Conservation (phyloP, 1,140 invertebrate genomes). For the Magallana angulata region DNA sequence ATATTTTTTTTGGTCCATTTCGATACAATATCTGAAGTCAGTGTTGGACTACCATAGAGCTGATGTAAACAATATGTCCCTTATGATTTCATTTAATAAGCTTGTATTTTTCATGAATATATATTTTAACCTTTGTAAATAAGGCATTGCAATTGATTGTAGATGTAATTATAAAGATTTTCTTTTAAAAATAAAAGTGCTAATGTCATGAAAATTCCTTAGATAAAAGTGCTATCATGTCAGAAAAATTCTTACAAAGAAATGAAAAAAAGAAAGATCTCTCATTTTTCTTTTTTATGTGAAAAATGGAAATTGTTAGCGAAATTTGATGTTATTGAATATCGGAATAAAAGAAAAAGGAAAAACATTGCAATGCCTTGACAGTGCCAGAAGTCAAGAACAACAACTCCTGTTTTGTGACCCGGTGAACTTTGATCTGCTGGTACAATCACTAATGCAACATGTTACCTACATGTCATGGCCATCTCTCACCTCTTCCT, state of each 20-base stretch:
- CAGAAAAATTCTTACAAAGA: too few relatives aligned
- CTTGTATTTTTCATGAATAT: not conserved
- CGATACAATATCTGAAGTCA: not conserved
- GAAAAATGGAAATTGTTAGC: too few relatives aligned
- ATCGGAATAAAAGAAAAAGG: not conserved
- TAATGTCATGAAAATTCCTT: too few relatives aligned
- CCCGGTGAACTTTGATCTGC: slow-evolving; percentile 27
- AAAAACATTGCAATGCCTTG: not conserved
- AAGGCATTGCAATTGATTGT: slow-evolving; percentile 15
- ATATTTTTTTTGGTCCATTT: not conserved
- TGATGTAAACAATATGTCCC: not conserved
- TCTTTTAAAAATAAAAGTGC: too few relatives aligned
- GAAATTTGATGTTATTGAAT: too few relatives aligned
- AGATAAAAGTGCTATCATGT: too few relatives aligned
- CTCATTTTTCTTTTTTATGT: too few relatives aligned
- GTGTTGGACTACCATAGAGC: not conserved
- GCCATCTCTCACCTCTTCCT: not conserved
- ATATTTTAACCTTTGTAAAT: not conserved
- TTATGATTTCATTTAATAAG: not conserved
- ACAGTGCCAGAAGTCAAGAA: slow-evolving; percentile 14
- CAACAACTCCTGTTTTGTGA: slow-evolving; percentile 5
- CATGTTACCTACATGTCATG: not conserved
- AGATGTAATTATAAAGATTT: too few relatives aligned
- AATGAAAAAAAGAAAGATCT: too few relatives aligned
- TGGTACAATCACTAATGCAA: slow-evolving; percentile 27